Conservation (phyloP, 1,140 invertebrate genomes). For the Pomacea maculata region DNA sequence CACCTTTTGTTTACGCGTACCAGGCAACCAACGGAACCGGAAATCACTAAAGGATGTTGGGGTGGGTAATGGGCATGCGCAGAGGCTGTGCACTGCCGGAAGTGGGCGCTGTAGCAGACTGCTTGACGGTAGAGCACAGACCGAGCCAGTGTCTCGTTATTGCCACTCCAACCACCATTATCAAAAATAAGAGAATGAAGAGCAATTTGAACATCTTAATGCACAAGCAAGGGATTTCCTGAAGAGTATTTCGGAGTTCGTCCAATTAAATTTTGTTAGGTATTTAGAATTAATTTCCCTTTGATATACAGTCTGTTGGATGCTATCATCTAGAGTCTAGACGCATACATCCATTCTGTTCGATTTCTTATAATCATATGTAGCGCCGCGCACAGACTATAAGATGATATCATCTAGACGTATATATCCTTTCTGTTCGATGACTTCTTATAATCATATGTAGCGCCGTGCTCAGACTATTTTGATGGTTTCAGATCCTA, state of each 20-base stretch:
- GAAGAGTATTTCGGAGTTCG: slow-evolving; percentile 69
- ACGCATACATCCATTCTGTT: not conserved
- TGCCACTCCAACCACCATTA: too few relatives aligned
- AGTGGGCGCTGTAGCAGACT: not conserved
- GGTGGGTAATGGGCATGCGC: not conserved
- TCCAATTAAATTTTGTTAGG: not conserved
- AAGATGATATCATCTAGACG: not conserved
- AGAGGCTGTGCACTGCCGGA: not conserved
- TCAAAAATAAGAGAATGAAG: too few relatives aligned
- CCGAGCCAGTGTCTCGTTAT: too few relatives aligned
- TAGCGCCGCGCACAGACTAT: not conserved
- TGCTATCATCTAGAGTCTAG: not conserved
- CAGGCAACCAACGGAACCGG: not conserved
- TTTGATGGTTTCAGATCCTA: not conserved
- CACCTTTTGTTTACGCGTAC: not conserved
- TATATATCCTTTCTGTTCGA: not conserved
- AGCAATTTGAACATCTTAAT: too few relatives aligned
- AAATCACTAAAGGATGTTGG: not conserved
- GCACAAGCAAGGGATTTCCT: not conserved
- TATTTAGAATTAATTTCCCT: not conserved
- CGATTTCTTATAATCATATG: not conserved
- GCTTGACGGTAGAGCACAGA: too few relatives aligned
- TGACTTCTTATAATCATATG: not conserved
- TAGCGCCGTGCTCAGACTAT: not conserved
- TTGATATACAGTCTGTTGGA: not conserved